Evolutionary conservation across 2,888 invertebrate genomes (phyloP), one percentile per base, ranked within the genome.

Genomic region (Parochlus steinenii): DNA sequence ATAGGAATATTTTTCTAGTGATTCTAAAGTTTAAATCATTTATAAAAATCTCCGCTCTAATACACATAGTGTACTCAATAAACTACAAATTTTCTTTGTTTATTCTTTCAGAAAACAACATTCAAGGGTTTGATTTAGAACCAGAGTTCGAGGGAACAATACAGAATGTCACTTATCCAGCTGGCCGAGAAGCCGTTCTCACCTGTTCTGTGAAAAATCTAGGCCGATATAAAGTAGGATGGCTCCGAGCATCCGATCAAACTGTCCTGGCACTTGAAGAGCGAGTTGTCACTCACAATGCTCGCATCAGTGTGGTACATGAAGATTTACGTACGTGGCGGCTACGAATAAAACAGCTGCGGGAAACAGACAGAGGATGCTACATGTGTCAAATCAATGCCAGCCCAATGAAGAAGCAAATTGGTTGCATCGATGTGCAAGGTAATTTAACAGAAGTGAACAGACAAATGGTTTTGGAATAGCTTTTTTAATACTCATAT

Each of bases 321-420:
- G 86, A 87, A 55, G 75, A 80, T 37, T 71, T 76, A 40, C 69
- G 74, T 48, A 85, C 82, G 42, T 87, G 86, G 87, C 80, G 80
- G 56, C 63, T 87, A 39, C 75, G 81, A 55, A 82, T 87, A 51
- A 67, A 79, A 39, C 82, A 82, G 41, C 65, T 87, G 34, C 70
- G 78, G 43, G 83, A 82, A 47, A 69, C 74, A 27, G 87, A 87
- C 57, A 69, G 78, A 29, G 87, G 82, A 40, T 87, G 86, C 54
- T 87, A 87, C 60, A 83, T 86, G 80, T 87, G 87, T 52, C 86
- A 87, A 65, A 83, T 87, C 50, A 87, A 87, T 62, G 86, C 85
- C 2, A 78, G 73, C 41, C 71, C 74, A 36, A 82, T 87, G 80
- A 85, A 77, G 60, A 82, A 80, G 53, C 80, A 83, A 60, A 69